Conservation (phyloP, 2,113 vertebrate species). For the Oryzias curvinotus region DNA sequence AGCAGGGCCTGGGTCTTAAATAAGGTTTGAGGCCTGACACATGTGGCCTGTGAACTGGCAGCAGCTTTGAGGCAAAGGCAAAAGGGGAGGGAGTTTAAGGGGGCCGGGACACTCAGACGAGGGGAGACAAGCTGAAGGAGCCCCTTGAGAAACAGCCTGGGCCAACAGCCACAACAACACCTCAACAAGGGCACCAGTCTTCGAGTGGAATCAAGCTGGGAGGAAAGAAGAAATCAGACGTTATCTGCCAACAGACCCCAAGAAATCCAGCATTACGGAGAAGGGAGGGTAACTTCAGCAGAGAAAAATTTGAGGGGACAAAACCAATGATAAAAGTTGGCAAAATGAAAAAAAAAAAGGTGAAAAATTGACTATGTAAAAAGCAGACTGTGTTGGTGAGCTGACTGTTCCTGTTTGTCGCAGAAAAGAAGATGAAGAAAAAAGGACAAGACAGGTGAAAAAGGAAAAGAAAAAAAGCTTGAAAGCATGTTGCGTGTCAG, state of each 20-base stretch:
- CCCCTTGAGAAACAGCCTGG: conserved; percentile 70
- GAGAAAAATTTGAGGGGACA: conserved; percentile 16
- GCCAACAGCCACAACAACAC: conserved; percentile 69
- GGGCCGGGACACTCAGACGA: conserved; percentile 65
- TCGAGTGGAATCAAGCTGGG: conserved; percentile 42
- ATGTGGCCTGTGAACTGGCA: conserved; percentile 72
- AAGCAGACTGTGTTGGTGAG: conserved; percentile 25
- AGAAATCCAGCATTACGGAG: conserved; percentile 18
- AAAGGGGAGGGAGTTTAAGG: conserved; percentile 45
- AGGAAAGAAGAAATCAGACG: conserved; percentile 36
- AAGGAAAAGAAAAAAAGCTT: conserved; percentile 26
- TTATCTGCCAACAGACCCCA: conserved; percentile 54
- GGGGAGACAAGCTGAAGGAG: conserved; percentile 72
- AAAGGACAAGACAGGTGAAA: conserved; percentile 11
- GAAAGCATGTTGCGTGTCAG: conserved; percentile 31
- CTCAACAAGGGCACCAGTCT: conserved; percentile 74
- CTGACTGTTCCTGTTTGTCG: conserved; percentile 15
- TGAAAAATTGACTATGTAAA: background rate
- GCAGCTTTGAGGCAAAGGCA: conserved; percentile 68
- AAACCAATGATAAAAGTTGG: conserved; percentile 25
- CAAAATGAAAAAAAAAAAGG: conserved; percentile 9
- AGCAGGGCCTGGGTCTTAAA: conserved; percentile 65
- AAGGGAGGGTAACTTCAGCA: conserved; percentile 6
- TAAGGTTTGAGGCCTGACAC: conserved; percentile 69
- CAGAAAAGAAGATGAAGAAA: conserved; percentile 16